Conservation (phyloP, 2,113 vertebrate species). For the Illadopsis cleaveri region DNA sequence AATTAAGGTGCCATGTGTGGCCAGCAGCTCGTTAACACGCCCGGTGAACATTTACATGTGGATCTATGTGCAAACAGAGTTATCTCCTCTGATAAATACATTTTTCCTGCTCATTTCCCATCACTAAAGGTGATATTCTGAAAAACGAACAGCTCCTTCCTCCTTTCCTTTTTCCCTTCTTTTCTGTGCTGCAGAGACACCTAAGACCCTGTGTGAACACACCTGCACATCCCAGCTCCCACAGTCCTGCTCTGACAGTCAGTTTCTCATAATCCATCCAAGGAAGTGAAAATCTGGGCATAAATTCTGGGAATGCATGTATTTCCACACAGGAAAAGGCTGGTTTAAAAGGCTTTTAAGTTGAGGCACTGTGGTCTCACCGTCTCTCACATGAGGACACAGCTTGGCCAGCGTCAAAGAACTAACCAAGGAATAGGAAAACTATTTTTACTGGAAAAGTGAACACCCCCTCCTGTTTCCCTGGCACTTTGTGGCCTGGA, state of each 20-base stretch:
- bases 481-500: not conserved
- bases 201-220: not conserved
- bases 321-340: not conserved
- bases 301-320: not conserved
- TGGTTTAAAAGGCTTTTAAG: not conserved
- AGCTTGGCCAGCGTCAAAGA: not conserved
- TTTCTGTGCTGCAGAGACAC: not conserved
- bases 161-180: not conserved
- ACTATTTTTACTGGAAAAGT: not conserved
- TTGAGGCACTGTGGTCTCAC: not conserved
- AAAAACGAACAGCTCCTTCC: not conserved
- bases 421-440: not conserved
- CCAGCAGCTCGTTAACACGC: not conserved
- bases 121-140: not conserved
- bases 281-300: not conserved
- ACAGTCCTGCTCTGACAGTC: rapidly evolving
- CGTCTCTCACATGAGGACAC: not conserved
- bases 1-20: not conserved
- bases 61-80: not conserved
- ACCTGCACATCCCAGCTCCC: not conserved
- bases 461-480: not conserved
- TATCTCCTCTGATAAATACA: not conserved
- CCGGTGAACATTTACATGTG: not conserved
- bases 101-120: not conserved
- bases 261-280: not conserved